Conservation (phyloP, 1,140 invertebrate genomes). For the Myzus persicae region DNA sequence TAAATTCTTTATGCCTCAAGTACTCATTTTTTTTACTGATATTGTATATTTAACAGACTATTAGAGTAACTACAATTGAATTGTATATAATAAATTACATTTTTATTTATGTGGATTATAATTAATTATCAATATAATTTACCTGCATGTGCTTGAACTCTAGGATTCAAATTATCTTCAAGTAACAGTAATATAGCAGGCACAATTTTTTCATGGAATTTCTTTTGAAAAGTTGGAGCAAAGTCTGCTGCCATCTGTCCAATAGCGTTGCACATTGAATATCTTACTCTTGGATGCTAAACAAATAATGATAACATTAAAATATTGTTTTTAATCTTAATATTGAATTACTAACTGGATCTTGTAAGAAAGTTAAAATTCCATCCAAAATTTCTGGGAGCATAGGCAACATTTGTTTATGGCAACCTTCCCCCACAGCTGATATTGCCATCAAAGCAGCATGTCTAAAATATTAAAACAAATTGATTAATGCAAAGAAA, state of each 20-base stretch:
- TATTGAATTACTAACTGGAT: slow-evolving; percentile 72
- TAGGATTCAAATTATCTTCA: slow-evolving; percentile 88
- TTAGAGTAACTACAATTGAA: neutral
- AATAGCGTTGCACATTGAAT: slow-evolving; percentile 98
- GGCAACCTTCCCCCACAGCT: slow-evolving; percentile 96
- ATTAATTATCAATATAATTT: neutral
- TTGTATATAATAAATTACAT: neutral
- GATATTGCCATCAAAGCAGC: slow-evolving; percentile 98
- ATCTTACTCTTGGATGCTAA: slow-evolving; percentile 91
- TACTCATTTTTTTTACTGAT: no score
- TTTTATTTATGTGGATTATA: neutral
- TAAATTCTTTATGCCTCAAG: no score
- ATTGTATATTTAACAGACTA: no score
- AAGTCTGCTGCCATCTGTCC: slow-evolving; percentile 99
- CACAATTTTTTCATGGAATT: slow-evolving; percentile 94
- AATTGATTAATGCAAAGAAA: neutral
- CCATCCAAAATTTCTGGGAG: slow-evolving; percentile 89
- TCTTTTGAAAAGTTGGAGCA: slow-evolving; percentile 95
- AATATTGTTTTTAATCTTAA: neutral
- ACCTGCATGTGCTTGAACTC: slow-evolving; percentile 92
- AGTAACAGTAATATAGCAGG: slow-evolving; percentile 88
- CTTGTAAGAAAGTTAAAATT: slow-evolving; percentile 86
- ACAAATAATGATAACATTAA: slow-evolving; percentile 62
- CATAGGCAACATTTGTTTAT: slow-evolving; percentile 96
- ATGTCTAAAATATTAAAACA: slow-evolving; percentile 70